These are phyloP conservation scores for Napeogenes inachia DNA, from an alignment of 2,888 invertebrate species.

Conservation along the genomic window DNA sequence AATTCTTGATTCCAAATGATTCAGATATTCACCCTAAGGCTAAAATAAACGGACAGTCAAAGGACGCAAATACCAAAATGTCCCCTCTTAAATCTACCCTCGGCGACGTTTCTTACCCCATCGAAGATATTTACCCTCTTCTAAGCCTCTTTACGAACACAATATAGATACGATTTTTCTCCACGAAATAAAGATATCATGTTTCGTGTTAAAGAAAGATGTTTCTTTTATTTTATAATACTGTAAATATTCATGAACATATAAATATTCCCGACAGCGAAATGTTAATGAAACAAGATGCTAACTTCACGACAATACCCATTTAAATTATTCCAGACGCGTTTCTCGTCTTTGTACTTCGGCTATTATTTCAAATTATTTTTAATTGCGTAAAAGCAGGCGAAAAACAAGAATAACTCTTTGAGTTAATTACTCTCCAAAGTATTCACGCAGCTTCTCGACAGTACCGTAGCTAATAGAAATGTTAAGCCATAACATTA, in stretches of 20 bases:
- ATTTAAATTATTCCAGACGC: constrained; percentile 62
- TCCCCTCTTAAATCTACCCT: constrained; percentile 29
- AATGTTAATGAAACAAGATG: constrained; percentile 69
- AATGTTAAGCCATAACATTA: constrained; percentile 53
- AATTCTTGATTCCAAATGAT: not conserved
- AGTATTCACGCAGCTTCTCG: constrained; percentile 53
- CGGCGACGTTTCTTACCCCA: constrained; percentile 35
- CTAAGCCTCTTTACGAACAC: constrained; percentile 61
- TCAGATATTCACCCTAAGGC: constrained; percentile 3
- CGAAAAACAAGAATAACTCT: constrained; percentile 60
- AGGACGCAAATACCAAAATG: constrained; percentile 18
- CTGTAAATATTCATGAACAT: constrained; percentile 67
- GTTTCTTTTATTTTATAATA: too few relatives aligned
- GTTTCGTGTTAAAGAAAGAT: too few relatives aligned
- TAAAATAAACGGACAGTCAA: constrained; percentile 6
- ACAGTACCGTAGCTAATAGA: constrained; percentile 45
- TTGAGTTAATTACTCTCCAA: constrained; percentile 58
- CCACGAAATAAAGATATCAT: constrained; percentile 17
- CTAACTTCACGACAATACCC: constrained; percentile 55
- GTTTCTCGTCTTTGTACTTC: constrained; percentile 54
- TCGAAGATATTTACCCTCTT: constrained; percentile 56
- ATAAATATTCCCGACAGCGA: constrained; percentile 61
- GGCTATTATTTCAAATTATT: constrained; percentile 72
- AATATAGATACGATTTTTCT: constrained; percentile 62
- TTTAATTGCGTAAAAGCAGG: constrained; percentile 71